These are phyloP conservation scores for Phengaris alcon DNA, from an alignment of 2,888 invertebrate genomes.

Conservation along the genomic window DNA sequence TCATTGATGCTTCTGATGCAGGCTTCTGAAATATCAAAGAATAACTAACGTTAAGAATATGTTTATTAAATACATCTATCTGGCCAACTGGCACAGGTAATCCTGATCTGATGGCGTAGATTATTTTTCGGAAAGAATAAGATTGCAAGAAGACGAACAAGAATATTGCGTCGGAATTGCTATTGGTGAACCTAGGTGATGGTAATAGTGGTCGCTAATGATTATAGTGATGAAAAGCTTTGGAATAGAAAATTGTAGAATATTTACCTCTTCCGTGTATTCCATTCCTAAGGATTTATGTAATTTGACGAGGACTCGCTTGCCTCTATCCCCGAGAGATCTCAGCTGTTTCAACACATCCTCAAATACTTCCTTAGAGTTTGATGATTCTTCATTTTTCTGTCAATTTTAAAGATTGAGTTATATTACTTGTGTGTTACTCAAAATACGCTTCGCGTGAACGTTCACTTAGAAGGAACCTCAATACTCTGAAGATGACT, in stretches of 20 bases:
- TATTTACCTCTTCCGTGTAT: conserved; percentile 41
- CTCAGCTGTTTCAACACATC: conserved; percentile 79
- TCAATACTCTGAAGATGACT: no score
- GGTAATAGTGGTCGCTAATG: no score
- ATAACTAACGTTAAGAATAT: not conserved
- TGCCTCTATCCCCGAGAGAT: conserved; percentile 79
- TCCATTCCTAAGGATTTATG: conserved; percentile 68
- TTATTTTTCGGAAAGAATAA: no score
- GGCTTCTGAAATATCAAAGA: conserved; percentile 34
- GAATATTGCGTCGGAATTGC: no score
- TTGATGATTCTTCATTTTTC: conserved; percentile 44
- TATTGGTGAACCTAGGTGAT: no score
- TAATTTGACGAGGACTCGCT: conserved; percentile 74
- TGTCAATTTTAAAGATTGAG: conserved; percentile 19
- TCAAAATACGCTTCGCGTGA: no score
- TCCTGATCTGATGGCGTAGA: no score
- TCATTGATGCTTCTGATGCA: conserved; percentile 42
- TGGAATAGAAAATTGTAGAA: not conserved
- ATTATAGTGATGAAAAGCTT: not conserved
- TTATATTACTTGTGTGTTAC: not conserved
- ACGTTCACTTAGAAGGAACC: no score
- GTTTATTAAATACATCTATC: no score
- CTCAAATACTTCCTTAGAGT: conserved; percentile 77
- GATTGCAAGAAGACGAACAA: no score
- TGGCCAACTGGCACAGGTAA: no score